phyloP scores from a whole-genome alignment of 2,113 vertebrate genomes.

The Tyrannus savana region DNA sequence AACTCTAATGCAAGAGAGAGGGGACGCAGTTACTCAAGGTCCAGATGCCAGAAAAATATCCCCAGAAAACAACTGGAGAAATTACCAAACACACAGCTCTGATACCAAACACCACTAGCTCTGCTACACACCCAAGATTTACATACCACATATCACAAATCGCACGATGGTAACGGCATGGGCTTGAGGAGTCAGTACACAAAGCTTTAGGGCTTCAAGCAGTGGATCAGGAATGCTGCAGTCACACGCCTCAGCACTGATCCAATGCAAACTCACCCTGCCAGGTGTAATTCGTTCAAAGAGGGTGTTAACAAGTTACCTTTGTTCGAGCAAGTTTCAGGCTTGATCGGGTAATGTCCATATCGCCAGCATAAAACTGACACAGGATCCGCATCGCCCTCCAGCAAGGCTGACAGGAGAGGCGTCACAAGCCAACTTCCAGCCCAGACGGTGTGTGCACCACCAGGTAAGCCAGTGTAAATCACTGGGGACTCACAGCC shows the following conservation, averaged over 20 bases:
- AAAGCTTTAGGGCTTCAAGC: not conserved
- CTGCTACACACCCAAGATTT: not conserved
- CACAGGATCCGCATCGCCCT: rapidly evolving
- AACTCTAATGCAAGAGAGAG: not conserved
- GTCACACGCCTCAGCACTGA: not conserved
- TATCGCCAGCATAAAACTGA: not conserved
- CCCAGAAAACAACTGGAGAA: not conserved
- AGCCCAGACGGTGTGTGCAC: rapidly evolving
- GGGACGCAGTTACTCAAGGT: not conserved
- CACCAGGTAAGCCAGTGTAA: not conserved
- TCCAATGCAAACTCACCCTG: not conserved
- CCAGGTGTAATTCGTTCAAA: not conserved
- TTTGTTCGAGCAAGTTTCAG: constrained; percentile 23
- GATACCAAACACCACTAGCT: not conserved
- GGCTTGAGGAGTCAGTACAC: not conserved
- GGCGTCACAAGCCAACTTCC: rapidly evolving
- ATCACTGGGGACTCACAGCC: not conserved
- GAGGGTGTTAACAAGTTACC: not conserved
- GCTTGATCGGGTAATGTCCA: not conserved
- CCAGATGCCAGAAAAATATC: not conserved
- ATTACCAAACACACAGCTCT: not conserved
- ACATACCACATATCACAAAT: not conserved
- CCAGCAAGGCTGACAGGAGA: not conserved
- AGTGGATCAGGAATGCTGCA: not conserved
- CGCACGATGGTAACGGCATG: rapidly evolving